Conservation (phyloP, 1,140 invertebrate genomes). For the Zaprionus capensis region DNA sequence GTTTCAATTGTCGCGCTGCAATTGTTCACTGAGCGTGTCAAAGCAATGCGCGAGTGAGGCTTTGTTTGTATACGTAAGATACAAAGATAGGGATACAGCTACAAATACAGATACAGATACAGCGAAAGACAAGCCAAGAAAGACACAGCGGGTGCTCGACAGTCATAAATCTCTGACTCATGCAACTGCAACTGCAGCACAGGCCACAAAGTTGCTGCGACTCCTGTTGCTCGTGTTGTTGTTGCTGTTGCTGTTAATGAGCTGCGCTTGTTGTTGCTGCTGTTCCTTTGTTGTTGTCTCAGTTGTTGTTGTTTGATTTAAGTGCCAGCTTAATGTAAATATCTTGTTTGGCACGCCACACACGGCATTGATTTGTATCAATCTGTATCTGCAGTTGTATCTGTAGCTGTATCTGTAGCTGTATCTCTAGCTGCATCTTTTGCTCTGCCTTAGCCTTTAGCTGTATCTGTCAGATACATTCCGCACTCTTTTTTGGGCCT, state of each 20-base stretch:
- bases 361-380: constrained; percentile 75
- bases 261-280: constrained; percentile 31
- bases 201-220: not conserved
- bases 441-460: not conserved
- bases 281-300: constrained; percentile 61
- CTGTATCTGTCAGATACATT: constrained; percentile 62
- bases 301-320: constrained; percentile 53
- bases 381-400: constrained; percentile 46
- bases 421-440: constrained; percentile 2
- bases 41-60: constrained; percentile 21
- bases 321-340: constrained; percentile 79
- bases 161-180: constrained; percentile 60
- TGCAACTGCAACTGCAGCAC: constrained; percentile 21
- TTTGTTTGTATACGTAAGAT: constrained; percentile 30
- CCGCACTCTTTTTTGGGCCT: constrained; percentile 39
- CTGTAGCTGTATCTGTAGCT: constrained; percentile 46
- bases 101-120: not conserved
- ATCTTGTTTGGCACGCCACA: constrained; percentile 57
- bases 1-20: constrained; percentile 63
- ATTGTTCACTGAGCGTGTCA: constrained; percentile 62
- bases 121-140: too few species aligned
- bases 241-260: constrained; percentile 15
- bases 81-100: not conserved
- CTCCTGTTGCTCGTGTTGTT: constrained; percentile 29
- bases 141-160: constrained; percentile 24